Evolutionary conservation across 2,113 vertebrate species (phyloP).

Genomic region (Lampris incognitus): DNA sequence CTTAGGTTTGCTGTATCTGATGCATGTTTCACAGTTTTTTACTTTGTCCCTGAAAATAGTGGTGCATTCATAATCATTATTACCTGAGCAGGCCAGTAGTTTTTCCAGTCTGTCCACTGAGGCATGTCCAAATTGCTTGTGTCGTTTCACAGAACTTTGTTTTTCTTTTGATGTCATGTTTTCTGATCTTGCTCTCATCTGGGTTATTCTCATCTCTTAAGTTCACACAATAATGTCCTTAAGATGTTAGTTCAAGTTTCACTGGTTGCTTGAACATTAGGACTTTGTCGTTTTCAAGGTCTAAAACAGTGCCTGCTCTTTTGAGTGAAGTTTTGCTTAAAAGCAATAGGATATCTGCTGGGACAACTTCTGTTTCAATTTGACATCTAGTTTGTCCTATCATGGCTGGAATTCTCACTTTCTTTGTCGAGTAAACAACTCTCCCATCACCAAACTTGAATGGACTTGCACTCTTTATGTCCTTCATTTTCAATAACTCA

Average conservation of each 20-base stretch:
- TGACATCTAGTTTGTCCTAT: neutral
- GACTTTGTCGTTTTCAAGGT: slow-evolving; percentile 15
- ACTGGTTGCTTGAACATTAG: neutral
- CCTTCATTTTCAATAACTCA: too few relatives aligned
- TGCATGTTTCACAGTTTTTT: neutral
- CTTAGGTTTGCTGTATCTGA: too few relatives aligned
- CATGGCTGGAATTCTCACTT: slow-evolving; percentile 19
- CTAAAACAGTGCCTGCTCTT: neutral
- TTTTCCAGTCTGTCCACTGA: too few relatives aligned
- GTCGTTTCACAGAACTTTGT: neutral
- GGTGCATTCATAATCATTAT: too few relatives aligned
- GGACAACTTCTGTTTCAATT: too few relatives aligned
- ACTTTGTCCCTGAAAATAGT: too few relatives aligned
- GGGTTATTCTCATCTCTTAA: neutral
- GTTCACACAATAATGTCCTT: slow-evolving; percentile 25
- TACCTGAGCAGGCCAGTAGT: too few relatives aligned
- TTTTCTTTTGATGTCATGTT: neutral
- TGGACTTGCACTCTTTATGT: slow-evolving; percentile 3
- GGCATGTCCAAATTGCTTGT: too few relatives aligned
- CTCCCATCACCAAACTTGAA: slow-evolving; percentile 25
- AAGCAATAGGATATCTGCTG: too few relatives aligned
- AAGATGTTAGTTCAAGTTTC: slow-evolving; percentile 19
- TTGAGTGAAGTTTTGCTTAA: too few relatives aligned
- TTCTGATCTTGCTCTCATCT: slow-evolving; percentile 13
- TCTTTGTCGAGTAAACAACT: slow-evolving; percentile 13